Conservation (phyloP, 2,797 vertebrate species). For the Otolemur crassicaudatus region DNA sequence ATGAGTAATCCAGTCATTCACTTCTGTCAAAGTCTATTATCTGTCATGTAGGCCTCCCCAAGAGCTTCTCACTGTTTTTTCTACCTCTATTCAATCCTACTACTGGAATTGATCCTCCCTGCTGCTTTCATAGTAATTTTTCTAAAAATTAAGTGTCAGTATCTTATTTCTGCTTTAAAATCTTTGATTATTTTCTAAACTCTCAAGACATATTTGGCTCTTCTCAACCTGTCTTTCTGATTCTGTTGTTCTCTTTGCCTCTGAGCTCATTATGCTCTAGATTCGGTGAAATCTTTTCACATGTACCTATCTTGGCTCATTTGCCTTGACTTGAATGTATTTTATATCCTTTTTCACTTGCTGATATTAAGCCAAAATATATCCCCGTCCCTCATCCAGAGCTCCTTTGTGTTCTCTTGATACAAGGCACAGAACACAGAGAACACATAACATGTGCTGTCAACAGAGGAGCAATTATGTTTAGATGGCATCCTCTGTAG, state of each 20-base stretch:
- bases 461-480: too few species aligned
- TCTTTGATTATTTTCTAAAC: background rate
- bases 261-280: background rate
- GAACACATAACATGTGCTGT: background rate
- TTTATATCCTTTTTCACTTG: background rate
- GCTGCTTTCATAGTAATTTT: background rate
- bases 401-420: background rate
- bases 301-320: background rate
- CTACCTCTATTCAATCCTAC: background rate
- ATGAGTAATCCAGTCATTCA: background rate
- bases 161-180: constrained; percentile 40
- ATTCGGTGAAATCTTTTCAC: background rate
- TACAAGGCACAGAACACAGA: background rate
- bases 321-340: background rate
- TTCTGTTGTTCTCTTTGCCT: background rate
- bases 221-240: background rate
- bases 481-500: background rate
- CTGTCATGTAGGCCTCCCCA: background rate
- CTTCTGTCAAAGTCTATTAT: background rate
- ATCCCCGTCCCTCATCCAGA: background rate
- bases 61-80: background rate
- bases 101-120: background rate
- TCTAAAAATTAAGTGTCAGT: constrained; percentile 4
- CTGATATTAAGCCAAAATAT: background rate
- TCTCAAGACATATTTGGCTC: background rate